Evolutionary conservation across 2,797 vertebrate species (phyloP), one percentile per base, ranked within the genome.

Genomic region (Falco biarmicus): DNA sequence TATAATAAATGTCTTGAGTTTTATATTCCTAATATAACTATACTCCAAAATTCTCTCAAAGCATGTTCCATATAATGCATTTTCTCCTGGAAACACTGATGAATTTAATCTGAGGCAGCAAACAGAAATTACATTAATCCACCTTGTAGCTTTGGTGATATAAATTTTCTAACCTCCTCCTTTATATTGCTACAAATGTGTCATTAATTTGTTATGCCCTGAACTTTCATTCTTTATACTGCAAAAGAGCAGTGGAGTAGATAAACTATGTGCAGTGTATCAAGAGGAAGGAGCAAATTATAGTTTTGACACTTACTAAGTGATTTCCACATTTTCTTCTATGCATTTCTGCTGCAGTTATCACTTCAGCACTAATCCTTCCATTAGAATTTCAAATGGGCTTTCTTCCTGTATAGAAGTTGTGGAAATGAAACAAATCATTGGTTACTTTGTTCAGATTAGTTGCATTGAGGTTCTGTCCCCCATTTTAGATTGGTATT

Each of bases 91-190:
- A 96, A 98, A 96, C 37, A 73, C 26, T 81, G 94, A 95, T 89
- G 34, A 97, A 97, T 94, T 92, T 88, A 97, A 96, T 92, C 74
- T 53, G 84, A 83, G 79, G 39, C 78, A 79, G 53, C 85, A 95
- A 94, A 94, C 81, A 90, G 87, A 97, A 97, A 97, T 97, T 96
- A 96, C 90, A 95, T 96, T 96, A 97, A 97, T 97, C 94, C 94
- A 94, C 98, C 95, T 97, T 97, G 68, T 90, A 83, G 41, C n/a
- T 93, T 93, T 76, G 79, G 87, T 78, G 94, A 95, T 79, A 84
- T 95, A 97, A 94, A 95, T 94, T 89, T 94, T 25, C 71, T 95
- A 93, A 93, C 90, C 71, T 91, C 75, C 91, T 97, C 53, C 74
- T 97, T 97, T 97, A 92, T 97, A 91, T 73, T 86, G 82, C 87